A percentile compares a stretch with the other conserved stretches of the same genome.
Conservation (phyloP, 1,140 invertebrate genomes). For the Dreissena rostriformis region DNA sequence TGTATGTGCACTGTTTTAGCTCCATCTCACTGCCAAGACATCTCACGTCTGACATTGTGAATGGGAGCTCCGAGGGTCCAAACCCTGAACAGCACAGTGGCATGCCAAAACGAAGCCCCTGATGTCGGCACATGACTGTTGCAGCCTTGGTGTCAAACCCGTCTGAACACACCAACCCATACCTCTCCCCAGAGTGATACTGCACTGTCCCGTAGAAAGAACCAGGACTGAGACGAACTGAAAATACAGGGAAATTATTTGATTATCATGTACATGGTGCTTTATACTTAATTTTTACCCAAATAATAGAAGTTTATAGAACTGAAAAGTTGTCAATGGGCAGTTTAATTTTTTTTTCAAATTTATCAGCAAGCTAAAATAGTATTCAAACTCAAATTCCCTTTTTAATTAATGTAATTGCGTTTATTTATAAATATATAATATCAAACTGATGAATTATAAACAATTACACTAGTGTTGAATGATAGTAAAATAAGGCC, state of each 20-base stretch:
- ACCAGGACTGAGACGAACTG: conserved; percentile 42
- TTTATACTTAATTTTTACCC: too few species aligned
- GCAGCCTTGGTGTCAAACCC: conserved; percentile 68
- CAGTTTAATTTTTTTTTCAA: too few species aligned
- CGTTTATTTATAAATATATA: too few species aligned
- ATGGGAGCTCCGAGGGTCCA: background rate
- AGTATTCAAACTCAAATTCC: too few species aligned
- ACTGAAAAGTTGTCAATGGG: too few species aligned
- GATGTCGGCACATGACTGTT: conserved; percentile 65
- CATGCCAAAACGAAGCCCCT: conserved; percentile 56
- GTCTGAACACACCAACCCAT: conserved; percentile 69
- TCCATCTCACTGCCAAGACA: conserved; percentile 36
- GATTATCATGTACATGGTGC: too few species aligned
- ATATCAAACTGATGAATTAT: too few species aligned
- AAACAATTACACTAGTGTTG: too few species aligned
- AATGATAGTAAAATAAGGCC: background rate
- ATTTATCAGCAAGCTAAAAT: too few species aligned
- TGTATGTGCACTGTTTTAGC: conserved; percentile 32
- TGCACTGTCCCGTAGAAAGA: conserved; percentile 45
- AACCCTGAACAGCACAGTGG: conserved; percentile 56
- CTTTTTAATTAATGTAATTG: too few species aligned
- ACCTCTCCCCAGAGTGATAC: conserved; percentile 37
- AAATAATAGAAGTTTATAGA: too few species aligned
- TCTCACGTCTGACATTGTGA: conserved; percentile 6
- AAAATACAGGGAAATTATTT: background rate